Evolutionary conservation across 2,888 invertebrate genomes (phyloP).

Genomic region (Synergus umbraculus): DNA sequence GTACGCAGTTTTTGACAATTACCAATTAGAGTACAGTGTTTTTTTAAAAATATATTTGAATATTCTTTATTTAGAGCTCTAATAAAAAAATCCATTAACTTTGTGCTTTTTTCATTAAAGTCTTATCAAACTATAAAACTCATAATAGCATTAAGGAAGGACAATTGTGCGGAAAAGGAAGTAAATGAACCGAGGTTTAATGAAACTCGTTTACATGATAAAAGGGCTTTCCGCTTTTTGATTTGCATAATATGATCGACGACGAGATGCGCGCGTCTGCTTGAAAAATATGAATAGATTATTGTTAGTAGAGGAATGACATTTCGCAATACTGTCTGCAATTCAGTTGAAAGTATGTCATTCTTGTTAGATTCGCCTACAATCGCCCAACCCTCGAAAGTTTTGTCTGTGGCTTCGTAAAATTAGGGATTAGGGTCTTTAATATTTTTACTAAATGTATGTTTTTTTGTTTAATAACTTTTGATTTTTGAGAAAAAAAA

Average conservation of each 20-base stretch:
- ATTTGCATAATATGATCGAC: constrained; percentile 15
- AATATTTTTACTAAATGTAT: background rate
- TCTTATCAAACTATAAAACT: background rate
- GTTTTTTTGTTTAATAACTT: background rate
- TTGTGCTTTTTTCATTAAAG: background rate
- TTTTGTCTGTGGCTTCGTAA: background rate
- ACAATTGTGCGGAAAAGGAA: background rate
- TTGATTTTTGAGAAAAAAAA: background rate
- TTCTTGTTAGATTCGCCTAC: background rate
- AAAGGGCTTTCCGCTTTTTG: background rate
- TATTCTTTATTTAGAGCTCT: background rate
- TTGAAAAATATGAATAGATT: constrained; percentile 9
- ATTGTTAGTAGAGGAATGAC: background rate
- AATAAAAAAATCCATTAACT: background rate
- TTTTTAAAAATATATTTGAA: too few relatives aligned
- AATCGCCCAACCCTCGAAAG: background rate
- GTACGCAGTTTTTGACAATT: too few relatives aligned
- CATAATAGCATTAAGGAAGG: background rate
- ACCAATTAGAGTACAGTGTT: too few relatives aligned
- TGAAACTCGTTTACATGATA: constrained; percentile 12
- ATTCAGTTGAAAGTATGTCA: constrained; percentile 4
- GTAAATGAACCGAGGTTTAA: background rate
- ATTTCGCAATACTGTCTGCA: background rate
- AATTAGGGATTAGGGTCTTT: background rate
- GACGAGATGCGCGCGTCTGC: background rate